These are phyloP conservation scores for Cariama cristata DNA, from an alignment of 2,113 vertebrate species.

Conservation along the genomic window DNA sequence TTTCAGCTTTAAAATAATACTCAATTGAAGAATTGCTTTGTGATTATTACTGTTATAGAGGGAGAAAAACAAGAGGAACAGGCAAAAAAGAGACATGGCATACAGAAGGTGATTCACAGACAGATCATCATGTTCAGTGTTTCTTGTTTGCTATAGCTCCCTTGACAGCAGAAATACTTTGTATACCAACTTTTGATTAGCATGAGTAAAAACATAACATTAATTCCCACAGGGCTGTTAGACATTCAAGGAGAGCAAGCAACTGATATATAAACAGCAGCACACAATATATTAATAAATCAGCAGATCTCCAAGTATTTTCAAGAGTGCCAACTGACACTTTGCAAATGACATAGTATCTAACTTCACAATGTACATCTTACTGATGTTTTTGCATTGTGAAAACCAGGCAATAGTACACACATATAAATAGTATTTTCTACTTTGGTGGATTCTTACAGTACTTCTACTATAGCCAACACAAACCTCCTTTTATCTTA, in stretches of 20 bases:
- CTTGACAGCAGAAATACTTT: slow-evolving; percentile 26
- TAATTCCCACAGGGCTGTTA: slow-evolving; percentile 4
- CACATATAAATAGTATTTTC: neutral
- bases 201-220: neutral
- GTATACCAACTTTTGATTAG: slow-evolving; percentile 34
- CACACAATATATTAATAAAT: slow-evolving; percentile 32
- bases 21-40: slow-evolving; percentile 5
- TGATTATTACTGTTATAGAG: neutral
- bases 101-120: neutral
- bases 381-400: neutral
- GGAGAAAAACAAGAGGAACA: neutral
- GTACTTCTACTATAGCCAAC: neutral
- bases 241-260: neutral
- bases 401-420: neutral
- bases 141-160: neutral
- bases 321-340: neutral
- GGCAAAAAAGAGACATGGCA: neutral
- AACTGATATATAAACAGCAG: neutral
- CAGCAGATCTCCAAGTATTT: slow-evolving; percentile 40
- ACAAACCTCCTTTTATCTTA: neutral
- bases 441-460: neutral
- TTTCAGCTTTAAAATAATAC: slow-evolving; percentile 37
- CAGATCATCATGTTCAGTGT: neutral
- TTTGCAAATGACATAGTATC: neutral
- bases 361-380: neutral